Percentiles rank a stretch among this genome's conserved stretches.
phyloP scores from a whole-genome alignment of 2,888 invertebrate species.

The Tenthredo notha region DNA sequence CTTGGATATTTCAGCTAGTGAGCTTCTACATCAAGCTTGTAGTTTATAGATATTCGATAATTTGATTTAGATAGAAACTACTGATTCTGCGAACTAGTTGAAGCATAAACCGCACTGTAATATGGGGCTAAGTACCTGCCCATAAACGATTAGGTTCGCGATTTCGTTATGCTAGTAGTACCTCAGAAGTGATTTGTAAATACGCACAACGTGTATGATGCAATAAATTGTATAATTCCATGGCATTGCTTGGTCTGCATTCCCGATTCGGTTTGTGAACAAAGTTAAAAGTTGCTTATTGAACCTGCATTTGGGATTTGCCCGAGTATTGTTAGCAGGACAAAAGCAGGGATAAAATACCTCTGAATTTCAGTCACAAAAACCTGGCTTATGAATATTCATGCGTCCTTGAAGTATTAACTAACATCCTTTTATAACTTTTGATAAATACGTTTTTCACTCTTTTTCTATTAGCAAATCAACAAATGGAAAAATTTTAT shows the following conservation, averaged over 20 bases:
- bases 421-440: neutral
- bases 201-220: neutral
- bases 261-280: neutral
- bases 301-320: neutral
- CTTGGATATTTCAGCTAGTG: neutral
- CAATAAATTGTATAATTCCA: neutral
- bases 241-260: neutral
- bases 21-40: neutral
- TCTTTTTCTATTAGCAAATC: neutral
- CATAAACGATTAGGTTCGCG: neutral
- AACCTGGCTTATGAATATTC: slow-evolving; percentile 13
- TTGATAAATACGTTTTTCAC: neutral
- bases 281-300: neutral
- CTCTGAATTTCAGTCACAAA: neutral
- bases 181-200: neutral
- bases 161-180: neutral
- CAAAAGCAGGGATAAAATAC: neutral
- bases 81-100: neutral
- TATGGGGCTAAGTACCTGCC: neutral
- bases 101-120: neutral
- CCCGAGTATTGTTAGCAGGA: neutral
- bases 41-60: neutral
- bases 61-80: neutral
- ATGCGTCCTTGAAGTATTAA: neutral
- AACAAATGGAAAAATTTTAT: neutral